phyloP scores from a whole-genome alignment of 2,888 invertebrate species.

The Amphipyra berbera region DNA sequence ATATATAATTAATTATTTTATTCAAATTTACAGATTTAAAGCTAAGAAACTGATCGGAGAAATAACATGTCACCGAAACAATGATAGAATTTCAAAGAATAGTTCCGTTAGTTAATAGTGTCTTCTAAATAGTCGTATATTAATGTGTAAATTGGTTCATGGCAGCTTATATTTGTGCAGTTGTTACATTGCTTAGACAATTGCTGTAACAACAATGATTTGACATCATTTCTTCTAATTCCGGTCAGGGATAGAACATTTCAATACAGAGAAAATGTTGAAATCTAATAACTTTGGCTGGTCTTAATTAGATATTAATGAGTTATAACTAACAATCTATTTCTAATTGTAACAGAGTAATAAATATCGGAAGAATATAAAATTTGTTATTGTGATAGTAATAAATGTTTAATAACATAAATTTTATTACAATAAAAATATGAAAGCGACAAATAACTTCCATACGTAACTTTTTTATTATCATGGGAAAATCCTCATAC shows the following conservation, averaged over 20 bases:
- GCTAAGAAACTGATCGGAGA: neutral
- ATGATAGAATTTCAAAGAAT: conserved; percentile 37
- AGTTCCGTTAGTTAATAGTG: conserved; percentile 42
- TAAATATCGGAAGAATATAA: neutral
- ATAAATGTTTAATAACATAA: too few relatives aligned
- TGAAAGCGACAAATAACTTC: too few relatives aligned
- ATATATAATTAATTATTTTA: too few relatives aligned
- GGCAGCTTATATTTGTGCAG: conserved; percentile 79
- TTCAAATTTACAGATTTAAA: too few relatives aligned
- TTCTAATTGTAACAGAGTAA: neutral
- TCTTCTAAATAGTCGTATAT: conserved; percentile 69
- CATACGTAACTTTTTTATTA: too few relatives aligned
- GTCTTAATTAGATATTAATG: conserved; percentile 27
- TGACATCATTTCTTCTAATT: conserved; percentile 79
- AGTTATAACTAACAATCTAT: neutral
- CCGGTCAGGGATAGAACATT: conserved; percentile 74
- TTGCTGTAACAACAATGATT: conserved; percentile 73
- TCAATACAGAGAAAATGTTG: conserved; percentile 61
- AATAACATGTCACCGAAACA: conserved; percentile 29
- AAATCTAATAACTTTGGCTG: conserved; percentile 41
- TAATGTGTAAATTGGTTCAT: conserved; percentile 82
- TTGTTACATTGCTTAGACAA: conserved; percentile 74
- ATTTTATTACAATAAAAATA: too few relatives aligned
- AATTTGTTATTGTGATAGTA: neutral
- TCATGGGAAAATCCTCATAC: too few relatives aligned